Percentiles rank a stretch among this genome's conserved stretches.
Conservation (phyloP, 1,140 invertebrate species). For the Hermatobates lingyangjiaoensis region DNA sequence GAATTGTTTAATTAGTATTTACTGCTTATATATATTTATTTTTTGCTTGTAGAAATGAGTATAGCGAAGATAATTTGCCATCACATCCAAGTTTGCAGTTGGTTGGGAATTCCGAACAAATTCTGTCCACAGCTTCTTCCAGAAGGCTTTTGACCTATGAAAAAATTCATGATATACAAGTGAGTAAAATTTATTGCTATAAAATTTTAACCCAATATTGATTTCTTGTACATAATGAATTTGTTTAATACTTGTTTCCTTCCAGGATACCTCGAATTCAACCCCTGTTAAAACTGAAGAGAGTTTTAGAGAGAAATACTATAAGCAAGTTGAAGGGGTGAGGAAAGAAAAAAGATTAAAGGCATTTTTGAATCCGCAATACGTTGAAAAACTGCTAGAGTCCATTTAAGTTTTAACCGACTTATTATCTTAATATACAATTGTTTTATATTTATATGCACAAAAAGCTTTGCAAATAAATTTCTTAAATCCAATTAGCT, state of each 20-base stretch:
- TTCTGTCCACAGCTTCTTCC: slow-evolving; percentile 53
- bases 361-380: not conserved
- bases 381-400: not conserved
- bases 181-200: slow-evolving; percentile 10
- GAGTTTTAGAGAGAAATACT: slow-evolving; percentile 16
- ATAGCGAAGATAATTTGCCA: slow-evolving; percentile 52
- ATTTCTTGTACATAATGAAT: not conserved
- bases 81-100: slow-evolving; percentile 56
- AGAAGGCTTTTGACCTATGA: slow-evolving; percentile 69
- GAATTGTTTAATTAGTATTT: too few species aligned
- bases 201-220: not conserved
- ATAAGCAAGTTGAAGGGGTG: slow-evolving; percentile 12
- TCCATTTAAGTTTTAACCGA: too few species aligned
- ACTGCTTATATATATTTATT: too few species aligned
- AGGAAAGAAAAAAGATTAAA: slow-evolving; percentile 7
- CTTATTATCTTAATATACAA: too few species aligned
- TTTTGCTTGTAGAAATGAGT: slow-evolving; percentile 40
- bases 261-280: not conserved
- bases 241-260: not conserved
- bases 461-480: too few species aligned
- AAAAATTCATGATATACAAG: slow-evolving; percentile 43
- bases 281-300: not conserved
- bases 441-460: too few species aligned
- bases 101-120: slow-evolving; percentile 70
- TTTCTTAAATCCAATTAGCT: too few species aligned